Evolutionary conservation across 2,888 invertebrate species (phyloP).

Genomic region (Lithodes maja): DNA sequence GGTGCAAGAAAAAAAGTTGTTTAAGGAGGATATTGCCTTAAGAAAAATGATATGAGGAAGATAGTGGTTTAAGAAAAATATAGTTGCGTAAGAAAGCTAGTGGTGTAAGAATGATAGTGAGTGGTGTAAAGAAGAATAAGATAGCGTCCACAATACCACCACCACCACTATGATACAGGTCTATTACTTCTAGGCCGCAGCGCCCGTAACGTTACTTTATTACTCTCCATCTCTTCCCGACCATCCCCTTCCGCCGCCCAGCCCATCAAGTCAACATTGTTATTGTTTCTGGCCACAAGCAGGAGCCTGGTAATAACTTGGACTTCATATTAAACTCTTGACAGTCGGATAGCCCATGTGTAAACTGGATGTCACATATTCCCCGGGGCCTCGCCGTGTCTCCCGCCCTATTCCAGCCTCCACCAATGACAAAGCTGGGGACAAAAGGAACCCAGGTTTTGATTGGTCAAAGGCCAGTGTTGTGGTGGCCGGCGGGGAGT

Average conservation of each 20-base stretch:
- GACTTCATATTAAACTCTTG: conserved; percentile 68
- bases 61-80: too few species aligned
- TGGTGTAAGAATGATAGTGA: too few species aligned
- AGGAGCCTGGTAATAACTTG: conserved; percentile 63
- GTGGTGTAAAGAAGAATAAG: too few species aligned
- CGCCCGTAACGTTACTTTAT: neutral
- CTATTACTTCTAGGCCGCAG: neutral
- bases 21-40: too few species aligned
- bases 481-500: conserved; percentile 29
- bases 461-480: conserved; percentile 45
- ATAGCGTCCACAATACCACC: too few species aligned
- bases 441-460: conserved; percentile 28
- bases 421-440: conserved; percentile 49
- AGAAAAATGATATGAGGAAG: too few species aligned
- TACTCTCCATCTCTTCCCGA: neutral
- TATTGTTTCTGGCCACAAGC: conserved; percentile 65
- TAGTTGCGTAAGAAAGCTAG: too few species aligned
- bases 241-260: conserved; percentile 31
- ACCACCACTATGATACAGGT: neutral
- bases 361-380: conserved; percentile 56
- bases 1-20: too few species aligned
- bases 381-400: neutral
- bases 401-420: conserved; percentile 12
- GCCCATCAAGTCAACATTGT: conserved; percentile 67
- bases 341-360: conserved; percentile 64